phyloP scores from a whole-genome alignment of 1,140 invertebrate species.

The Leptinotarsa texana region DNA sequence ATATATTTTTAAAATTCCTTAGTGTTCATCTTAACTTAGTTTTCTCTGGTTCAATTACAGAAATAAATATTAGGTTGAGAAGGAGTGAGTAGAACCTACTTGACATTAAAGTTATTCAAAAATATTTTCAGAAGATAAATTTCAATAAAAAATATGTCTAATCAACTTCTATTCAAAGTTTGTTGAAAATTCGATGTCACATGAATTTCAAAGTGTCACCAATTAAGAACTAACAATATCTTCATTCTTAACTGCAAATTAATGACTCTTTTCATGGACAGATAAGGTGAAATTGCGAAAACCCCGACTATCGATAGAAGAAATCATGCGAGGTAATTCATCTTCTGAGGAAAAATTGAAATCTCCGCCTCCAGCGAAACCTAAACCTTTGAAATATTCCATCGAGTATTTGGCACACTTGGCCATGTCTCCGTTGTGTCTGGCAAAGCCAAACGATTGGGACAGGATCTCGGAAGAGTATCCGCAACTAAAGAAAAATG shows the following conservation, averaged over 20 bases:
- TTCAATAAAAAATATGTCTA: too few species aligned
- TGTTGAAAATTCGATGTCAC: too few species aligned
- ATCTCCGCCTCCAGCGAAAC: slow-evolving; percentile 26
- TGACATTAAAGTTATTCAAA: too few species aligned
- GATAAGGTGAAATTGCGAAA: slow-evolving; percentile 42
- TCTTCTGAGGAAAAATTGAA: slow-evolving; percentile 30
- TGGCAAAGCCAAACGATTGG: slow-evolving; percentile 60
- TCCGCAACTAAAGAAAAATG: slow-evolving; percentile 61
- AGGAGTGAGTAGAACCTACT: too few species aligned
- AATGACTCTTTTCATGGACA: not conserved
- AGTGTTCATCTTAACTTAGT: too few species aligned
- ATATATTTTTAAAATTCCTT: too few species aligned
- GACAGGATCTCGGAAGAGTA: slow-evolving; percentile 60
- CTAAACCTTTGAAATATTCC: slow-evolving; percentile 47
- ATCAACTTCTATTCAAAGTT: too few species aligned
- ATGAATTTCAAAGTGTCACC: too few species aligned
- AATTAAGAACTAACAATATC: too few species aligned
- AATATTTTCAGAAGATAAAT: too few species aligned
- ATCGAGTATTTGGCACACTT: slow-evolving; percentile 62
- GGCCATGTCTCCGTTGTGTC: slow-evolving; percentile 61
- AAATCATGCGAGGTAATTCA: slow-evolving; percentile 46
- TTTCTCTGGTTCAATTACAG: too few species aligned
- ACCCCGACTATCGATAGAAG: slow-evolving; percentile 48
- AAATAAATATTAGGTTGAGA: too few species aligned
- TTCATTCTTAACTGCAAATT: not conserved